Evolutionary conservation across 2,888 invertebrate species (phyloP), one percentile per base, ranked within the genome.

Genomic region (Drosophila kanekoi): DNA sequence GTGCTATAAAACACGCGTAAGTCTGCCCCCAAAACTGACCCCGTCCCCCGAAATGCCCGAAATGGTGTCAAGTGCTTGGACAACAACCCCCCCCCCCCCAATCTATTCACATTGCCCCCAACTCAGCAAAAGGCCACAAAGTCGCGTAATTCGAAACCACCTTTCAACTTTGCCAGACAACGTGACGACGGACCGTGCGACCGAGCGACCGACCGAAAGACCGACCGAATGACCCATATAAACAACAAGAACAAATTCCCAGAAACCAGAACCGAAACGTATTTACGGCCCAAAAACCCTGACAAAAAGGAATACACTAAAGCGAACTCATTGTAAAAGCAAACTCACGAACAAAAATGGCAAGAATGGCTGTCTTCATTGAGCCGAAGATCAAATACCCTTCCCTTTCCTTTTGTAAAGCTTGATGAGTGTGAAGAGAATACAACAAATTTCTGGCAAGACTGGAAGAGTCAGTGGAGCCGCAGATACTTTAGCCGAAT

Each of bases 1-100:
- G 73, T 91, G 90, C 69, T 91, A 87, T 49, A 79, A 78, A 62
- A 70, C 83, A 43, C 81, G 91, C 56, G 90, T 90, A 82, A 90
- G 90, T 90, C 10, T 37, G 10, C 23, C 43, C 13, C 18, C 4
- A 4, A 9, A 9, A 4, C 10, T 4, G 1, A 3, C 10, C 10
- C 16, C 6, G 4, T 4, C 13, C 13, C 10, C 2, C 11, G 16
- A n/a, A n/a, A 8, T 11, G 2, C 3, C 3, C 2, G 0, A 13
- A 44, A 20, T 11, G 56, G 76, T 74, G 65, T 74, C 76, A 70
- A 75, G 76, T 76, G 61, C 44, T 53, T 35, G 13, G 28, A 28
- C 28, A 28, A 28, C 8, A 28, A 8, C 8, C 28, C 28, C 23
- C 28, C 8, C 6, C 2, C 23, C 5, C 5, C 23, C 6, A n/a